These are phyloP conservation scores for Aurelia aurita DNA, from an alignment of 30 jellyfish, hydroid and myxozoan genomes.

Conservation along the genomic window DNA sequence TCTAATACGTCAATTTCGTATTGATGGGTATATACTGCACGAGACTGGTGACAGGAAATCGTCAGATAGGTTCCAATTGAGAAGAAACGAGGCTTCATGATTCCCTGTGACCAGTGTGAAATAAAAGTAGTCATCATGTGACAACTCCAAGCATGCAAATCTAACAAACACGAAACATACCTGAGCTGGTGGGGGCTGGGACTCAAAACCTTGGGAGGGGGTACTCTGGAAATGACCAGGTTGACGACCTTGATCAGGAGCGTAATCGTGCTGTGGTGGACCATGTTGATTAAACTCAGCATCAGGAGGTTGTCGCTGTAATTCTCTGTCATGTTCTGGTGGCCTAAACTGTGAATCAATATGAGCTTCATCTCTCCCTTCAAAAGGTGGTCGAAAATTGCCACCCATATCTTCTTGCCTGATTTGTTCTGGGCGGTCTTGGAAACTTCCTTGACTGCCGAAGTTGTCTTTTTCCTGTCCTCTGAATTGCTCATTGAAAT, in stretches of 20 bases:
- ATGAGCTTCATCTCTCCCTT: no score
- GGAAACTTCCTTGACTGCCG: neutral
- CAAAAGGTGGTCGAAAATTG: slow-evolving; percentile 2
- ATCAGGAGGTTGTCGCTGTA: slow-evolving; percentile 16
- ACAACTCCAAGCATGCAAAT: no score
- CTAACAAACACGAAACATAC: neutral
- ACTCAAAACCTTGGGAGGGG: slow-evolving; percentile 20
- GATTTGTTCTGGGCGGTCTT: slow-evolving; percentile 9
- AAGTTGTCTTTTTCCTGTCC: slow-evolving; percentile 2
- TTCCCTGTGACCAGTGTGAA: no score
- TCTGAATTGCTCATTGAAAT: slow-evolving; percentile 6
- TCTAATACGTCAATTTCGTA: no score
- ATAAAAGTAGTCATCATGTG: no score
- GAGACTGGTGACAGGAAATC: no score
- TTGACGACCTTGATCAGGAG: slow-evolving; percentile 35
- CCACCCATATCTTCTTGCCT: slow-evolving; percentile 32
- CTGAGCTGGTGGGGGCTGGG: slow-evolving; percentile 18
- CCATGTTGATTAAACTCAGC: neutral
- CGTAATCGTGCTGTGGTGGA: neutral
- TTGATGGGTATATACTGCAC: no score
- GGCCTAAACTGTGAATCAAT: neutral
- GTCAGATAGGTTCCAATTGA: no score
- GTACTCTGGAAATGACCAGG: slow-evolving; percentile 19
- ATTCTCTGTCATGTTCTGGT: slow-evolving; percentile 7
- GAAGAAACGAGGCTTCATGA: no score